Conservation (phyloP, 2,113 vertebrate genomes). For the Brachyistius frenatus region DNA sequence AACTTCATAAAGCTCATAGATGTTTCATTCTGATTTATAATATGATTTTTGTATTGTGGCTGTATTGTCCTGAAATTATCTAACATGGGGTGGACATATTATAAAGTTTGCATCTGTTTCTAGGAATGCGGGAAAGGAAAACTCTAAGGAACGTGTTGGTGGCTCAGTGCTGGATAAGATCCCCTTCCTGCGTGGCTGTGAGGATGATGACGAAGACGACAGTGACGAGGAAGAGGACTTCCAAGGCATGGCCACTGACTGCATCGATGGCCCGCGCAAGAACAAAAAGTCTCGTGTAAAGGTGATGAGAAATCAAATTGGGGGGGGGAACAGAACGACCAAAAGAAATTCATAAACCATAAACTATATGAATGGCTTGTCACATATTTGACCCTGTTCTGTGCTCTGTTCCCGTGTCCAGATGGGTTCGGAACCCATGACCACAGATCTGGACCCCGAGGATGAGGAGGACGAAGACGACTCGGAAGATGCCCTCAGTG, state of each 20-base stretch:
- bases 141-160: slow-evolving; percentile 81
- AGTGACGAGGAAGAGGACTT: slow-evolving; percentile 92
- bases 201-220: slow-evolving; percentile 93
- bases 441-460: slow-evolving; percentile 89
- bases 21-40: neutral
- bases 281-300: slow-evolving; percentile 87
- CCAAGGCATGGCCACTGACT: slow-evolving; percentile 85
- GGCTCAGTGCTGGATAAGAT: slow-evolving; percentile 88
- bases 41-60: too few species aligned
- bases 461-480: slow-evolving; percentile 93
- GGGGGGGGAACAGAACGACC: neutral
- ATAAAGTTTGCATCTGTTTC: slow-evolving; percentile 31
- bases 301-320: slow-evolving; percentile 49
- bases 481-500: slow-evolving; percentile 91
- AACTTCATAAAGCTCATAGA: neutral
- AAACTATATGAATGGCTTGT: too few species aligned
- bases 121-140: slow-evolving; percentile 91
- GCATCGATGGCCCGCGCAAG: slow-evolving; percentile 86
- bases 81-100: neutral
- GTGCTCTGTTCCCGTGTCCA: slow-evolving; percentile 45
- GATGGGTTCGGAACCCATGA: slow-evolving; percentile 87
- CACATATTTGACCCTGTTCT: neutral
- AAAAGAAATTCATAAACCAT: neutral
- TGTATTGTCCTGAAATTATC: neutral
- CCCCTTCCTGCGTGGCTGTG: slow-evolving; percentile 89